Evolutionary conservation across 2,797 vertebrate genomes (phyloP).

Genomic region (Xiphorhynchus erythropygius): DNA sequence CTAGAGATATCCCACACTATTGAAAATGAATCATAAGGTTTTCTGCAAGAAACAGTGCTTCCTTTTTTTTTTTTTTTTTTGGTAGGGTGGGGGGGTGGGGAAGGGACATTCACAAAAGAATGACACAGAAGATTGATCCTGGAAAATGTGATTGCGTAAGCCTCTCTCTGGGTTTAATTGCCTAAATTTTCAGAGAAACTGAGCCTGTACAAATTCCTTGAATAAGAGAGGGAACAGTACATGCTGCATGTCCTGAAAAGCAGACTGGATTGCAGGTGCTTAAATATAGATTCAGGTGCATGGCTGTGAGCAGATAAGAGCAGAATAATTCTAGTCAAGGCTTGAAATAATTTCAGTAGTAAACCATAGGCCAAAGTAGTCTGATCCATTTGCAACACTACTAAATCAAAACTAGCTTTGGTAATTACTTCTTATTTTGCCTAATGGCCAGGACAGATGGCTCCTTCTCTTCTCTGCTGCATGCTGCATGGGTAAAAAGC

Average conservation of each 20-base stretch:
- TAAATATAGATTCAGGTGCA: constrained; percentile 30
- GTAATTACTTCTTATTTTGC: constrained; percentile 34
- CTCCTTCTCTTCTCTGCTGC: background rate
- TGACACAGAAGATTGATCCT: background rate
- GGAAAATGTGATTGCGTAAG: background rate
- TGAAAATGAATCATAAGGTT: background rate
- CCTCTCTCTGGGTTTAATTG: background rate
- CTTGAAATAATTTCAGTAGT: background rate
- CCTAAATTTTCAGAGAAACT: constrained; percentile 23
- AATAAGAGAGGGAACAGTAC: constrained; percentile 31
- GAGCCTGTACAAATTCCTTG: background rate
- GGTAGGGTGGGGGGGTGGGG: background rate
- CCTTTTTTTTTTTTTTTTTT: background rate
- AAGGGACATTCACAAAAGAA: background rate
- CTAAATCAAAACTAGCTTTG: constrained; percentile 14
- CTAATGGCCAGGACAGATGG: background rate
- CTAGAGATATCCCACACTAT: rapidly evolving
- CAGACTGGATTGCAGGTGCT: constrained; percentile 14
- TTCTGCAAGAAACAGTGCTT: background rate
- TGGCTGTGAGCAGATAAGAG: background rate
- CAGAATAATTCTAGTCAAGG: background rate
- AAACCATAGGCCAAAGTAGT: background rate
- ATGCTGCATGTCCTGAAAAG: constrained; percentile 15
- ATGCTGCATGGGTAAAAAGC: background rate
- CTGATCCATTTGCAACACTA: background rate